A percentile compares a stretch with the other conserved stretches of the same genome.
phyloP scores from a whole-genome alignment of 2,797 vertebrate genomes.

The Catamblyrhynchus diadema region DNA sequence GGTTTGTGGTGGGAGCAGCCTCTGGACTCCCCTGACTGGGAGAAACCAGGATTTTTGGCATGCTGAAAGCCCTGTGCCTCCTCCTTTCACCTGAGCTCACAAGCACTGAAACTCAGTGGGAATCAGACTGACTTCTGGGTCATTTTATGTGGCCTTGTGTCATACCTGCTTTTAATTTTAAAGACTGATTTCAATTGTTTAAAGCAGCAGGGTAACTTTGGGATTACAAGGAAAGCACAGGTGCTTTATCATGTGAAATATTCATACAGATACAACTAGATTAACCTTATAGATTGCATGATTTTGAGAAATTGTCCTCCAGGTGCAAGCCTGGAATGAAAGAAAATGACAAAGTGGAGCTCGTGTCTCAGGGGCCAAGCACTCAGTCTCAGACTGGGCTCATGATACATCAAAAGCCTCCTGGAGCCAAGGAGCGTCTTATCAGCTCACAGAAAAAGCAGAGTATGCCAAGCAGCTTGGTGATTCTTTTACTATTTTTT shows the following conservation, averaged over 20 bases:
- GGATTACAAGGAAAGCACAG: background rate
- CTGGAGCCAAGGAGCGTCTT: background rate
- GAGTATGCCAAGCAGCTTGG: background rate
- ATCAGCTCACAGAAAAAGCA: background rate
- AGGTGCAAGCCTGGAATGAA: background rate
- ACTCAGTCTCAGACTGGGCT: background rate
- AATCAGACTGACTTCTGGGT: background rate
- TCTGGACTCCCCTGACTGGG: background rate
- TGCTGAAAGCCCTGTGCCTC: background rate
- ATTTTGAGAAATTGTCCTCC: background rate
- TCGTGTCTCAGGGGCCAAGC: background rate
- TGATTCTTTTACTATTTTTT: background rate
- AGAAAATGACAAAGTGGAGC: background rate
- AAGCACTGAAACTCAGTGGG: background rate
- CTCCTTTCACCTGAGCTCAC: background rate
- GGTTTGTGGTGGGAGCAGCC: rapidly evolving
- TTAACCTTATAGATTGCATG: background rate
- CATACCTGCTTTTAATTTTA: background rate
- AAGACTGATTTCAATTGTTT: background rate
- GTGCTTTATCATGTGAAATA: background rate
- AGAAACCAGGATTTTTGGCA: background rate
- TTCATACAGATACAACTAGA: background rate
- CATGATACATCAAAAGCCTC: background rate
- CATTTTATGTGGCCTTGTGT: background rate
- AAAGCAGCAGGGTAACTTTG: background rate